These are phyloP conservation scores for Saccostrea echinata DNA, from an alignment of 1,140 invertebrate species.

Conservation along the genomic window DNA sequence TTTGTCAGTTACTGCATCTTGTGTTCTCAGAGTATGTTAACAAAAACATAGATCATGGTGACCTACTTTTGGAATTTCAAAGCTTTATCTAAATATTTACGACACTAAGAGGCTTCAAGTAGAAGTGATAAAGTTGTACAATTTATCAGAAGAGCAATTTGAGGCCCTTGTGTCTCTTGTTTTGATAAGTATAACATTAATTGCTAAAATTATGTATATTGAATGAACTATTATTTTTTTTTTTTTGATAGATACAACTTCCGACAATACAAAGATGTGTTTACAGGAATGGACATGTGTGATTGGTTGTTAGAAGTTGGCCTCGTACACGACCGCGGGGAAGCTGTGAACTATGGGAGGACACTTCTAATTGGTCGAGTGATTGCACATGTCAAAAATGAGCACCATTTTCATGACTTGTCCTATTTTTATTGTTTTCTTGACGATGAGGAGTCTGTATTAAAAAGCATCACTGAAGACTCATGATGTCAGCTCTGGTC, in stretches of 20 bases:
- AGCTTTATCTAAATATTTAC: too few relatives aligned
- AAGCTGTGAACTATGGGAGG: constrained; percentile 90
- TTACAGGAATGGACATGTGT: constrained; percentile 90
- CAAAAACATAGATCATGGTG: too few relatives aligned
- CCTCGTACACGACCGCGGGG: constrained; percentile 86
- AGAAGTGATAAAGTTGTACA: too few relatives aligned
- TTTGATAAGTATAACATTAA: too few relatives aligned
- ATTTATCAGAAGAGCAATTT: too few relatives aligned
- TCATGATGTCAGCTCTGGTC: background rate
- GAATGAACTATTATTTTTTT: too few relatives aligned
- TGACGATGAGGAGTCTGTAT: constrained; percentile 49
- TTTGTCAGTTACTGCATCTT: too few relatives aligned
- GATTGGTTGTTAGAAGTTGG: constrained; percentile 92
- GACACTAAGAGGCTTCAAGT: too few relatives aligned
- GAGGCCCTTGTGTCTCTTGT: too few relatives aligned
- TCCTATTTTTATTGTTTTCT: constrained; percentile 81
- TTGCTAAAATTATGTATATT: too few relatives aligned
- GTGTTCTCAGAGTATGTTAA: too few relatives aligned
- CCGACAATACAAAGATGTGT: constrained; percentile 86
- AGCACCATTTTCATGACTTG: constrained; percentile 88
- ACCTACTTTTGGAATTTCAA: too few relatives aligned
- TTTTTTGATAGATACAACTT: constrained; percentile 68
- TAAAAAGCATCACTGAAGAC: constrained; percentile 28
- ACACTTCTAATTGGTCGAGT: constrained; percentile 91
- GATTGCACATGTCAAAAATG: constrained; percentile 89